phyloP scores from a whole-genome alignment of 2,113 vertebrate species.

The Maccullochella peelii region DNA sequence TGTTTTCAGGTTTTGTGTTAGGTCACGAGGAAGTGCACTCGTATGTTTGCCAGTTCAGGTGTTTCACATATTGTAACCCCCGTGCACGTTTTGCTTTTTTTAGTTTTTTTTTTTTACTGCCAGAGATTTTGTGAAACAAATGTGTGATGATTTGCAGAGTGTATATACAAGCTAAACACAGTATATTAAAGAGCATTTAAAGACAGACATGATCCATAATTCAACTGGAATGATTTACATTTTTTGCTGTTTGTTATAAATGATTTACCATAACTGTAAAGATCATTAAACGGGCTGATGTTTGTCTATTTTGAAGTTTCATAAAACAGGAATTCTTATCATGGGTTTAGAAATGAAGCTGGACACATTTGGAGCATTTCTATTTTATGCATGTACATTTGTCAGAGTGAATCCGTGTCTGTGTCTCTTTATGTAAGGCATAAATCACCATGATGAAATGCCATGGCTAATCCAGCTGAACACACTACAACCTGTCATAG shows the following conservation, averaged over 20 bases:
- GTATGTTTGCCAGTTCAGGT: constrained; percentile 29
- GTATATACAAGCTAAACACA: constrained; percentile 27
- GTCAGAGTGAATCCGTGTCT: constrained; percentile 60
- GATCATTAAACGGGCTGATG: constrained; percentile 19
- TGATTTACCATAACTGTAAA: constrained; percentile 42
- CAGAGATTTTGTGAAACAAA: constrained; percentile 31
- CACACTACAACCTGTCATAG: constrained; percentile 77
- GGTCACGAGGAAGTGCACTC: constrained; percentile 27
- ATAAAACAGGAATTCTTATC: constrained; percentile 35
- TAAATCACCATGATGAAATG: constrained; percentile 71
- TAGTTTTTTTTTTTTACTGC: neutral
- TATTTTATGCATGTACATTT: constrained; percentile 51
- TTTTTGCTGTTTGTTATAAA: constrained; percentile 30
- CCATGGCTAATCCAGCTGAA: constrained; percentile 69
- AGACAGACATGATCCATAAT: constrained; percentile 21
- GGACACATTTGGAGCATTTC: constrained; percentile 25
- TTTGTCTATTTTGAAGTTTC: constrained; percentile 35
- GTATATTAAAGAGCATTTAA: constrained; percentile 21
- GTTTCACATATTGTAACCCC: constrained; percentile 12
- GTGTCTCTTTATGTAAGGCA: constrained; percentile 56
- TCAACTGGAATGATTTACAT: constrained; percentile 25
- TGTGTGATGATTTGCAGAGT: constrained; percentile 35
- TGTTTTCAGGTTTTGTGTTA: constrained; percentile 24
- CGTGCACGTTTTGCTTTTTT: constrained; percentile 16
- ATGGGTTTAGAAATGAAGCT: constrained; percentile 15